A percentile compares a stretch with the other conserved stretches of the same genome.
Evolutionary conservation across 2,113 vertebrate species (phyloP).

Genomic region (Aegotheles bennettii): DNA sequence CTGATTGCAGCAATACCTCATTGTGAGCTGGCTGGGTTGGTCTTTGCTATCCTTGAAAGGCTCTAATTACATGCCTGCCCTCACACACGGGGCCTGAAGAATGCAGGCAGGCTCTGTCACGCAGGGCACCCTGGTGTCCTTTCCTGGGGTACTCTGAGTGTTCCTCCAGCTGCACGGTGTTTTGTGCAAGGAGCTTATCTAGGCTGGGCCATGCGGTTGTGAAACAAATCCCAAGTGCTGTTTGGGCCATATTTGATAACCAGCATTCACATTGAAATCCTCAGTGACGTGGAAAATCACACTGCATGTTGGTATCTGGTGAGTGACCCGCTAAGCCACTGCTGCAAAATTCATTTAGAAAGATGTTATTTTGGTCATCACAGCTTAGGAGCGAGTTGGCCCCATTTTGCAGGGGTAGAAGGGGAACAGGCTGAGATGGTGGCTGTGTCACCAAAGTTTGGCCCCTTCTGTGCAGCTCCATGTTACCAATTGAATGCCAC

Average conservation of each 20-base stretch:
- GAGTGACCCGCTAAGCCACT: not conserved
- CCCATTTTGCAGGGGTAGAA: not conserved
- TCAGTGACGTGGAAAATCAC: not conserved
- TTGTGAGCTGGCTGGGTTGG: not conserved
- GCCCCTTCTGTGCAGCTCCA: not conserved
- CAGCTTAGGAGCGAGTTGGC: not conserved
- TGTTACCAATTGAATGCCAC: not conserved
- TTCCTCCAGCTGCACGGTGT: not conserved
- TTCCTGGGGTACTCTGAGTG: not conserved
- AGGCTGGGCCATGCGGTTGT: not conserved
- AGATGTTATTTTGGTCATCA: not conserved
- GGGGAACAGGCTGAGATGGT: not conserved
- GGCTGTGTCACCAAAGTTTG: not conserved
- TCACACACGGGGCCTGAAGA: not conserved
- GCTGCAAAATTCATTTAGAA: not conserved
- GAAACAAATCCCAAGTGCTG: not conserved
- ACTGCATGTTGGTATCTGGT: not conserved
- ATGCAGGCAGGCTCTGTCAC: not conserved
- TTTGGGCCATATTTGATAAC: not conserved
- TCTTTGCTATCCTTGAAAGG: not conserved
- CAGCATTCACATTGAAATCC: not conserved
- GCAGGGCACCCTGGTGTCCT: not conserved
- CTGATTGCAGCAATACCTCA: not conserved
- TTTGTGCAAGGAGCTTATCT: not conserved
- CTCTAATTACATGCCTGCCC: slow-evolving; percentile 8